Evolutionary conservation across 1,140 invertebrate species (phyloP).

Genomic region (Idris sp.): DNA sequence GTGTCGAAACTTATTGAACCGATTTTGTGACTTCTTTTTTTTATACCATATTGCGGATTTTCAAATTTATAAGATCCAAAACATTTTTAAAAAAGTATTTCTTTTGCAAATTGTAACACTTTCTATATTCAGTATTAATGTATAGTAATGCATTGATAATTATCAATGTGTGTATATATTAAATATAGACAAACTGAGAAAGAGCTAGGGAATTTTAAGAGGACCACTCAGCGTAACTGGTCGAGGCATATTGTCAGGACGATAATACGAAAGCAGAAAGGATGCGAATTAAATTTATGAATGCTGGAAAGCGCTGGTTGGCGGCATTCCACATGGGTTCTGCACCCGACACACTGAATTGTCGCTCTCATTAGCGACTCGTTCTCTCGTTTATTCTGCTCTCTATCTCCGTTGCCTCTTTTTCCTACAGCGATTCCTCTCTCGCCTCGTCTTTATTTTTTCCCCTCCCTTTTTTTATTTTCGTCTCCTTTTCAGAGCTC

Average conservation of each 20-base stretch:
- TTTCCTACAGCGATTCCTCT: slow-evolving; percentile 51
- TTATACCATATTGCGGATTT: slow-evolving; percentile 21
- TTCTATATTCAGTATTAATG: no score
- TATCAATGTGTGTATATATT: no score
- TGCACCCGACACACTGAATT: slow-evolving; percentile 70
- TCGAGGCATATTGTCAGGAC: slow-evolving; percentile 62
- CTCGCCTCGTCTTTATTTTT: slow-evolving; percentile 40
- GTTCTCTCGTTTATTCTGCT: slow-evolving; percentile 65
- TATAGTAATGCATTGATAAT: no score
- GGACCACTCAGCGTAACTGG: slow-evolving; percentile 50
- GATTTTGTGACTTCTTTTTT: slow-evolving; percentile 24
- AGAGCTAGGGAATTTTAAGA: slow-evolving; percentile 58
- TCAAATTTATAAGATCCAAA: no score
- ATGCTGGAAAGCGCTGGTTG: slow-evolving; percentile 64
- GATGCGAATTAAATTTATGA: slow-evolving; percentile 71
- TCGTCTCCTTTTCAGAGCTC: slow-evolving; percentile 41
- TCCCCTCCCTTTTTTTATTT: slow-evolving; percentile 50
- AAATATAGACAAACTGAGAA: slow-evolving; percentile 50
- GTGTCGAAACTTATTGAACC: slow-evolving; percentile 52
- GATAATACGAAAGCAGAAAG: slow-evolving; percentile 67
- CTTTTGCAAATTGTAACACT: no score
- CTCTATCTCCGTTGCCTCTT: slow-evolving; percentile 41
- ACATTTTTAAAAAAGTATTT: no score
- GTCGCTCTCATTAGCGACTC: slow-evolving; percentile 72
- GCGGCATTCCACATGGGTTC: slow-evolving; percentile 68